Conservation (phyloP, 1,140 invertebrate genomes). For the Lucilia cuprina region DNA sequence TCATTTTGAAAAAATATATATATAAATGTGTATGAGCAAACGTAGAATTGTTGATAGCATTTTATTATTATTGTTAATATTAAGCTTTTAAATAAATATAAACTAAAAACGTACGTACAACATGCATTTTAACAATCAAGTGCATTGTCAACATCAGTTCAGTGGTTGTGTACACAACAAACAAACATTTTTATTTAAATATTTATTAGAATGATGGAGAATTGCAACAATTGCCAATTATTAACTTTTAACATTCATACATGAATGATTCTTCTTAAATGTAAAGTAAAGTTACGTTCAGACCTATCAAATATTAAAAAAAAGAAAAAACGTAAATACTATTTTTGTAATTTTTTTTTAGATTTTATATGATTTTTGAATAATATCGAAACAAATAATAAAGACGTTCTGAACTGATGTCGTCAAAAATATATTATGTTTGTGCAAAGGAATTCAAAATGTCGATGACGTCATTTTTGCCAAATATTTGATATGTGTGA, state of each 20-base stretch:
- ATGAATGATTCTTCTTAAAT: background rate
- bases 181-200: background rate
- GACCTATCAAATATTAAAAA: no score
- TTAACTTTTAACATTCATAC: background rate
- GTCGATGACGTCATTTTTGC: no score
- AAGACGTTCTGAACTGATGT: no score
- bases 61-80: background rate
- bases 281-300: no score
- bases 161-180: background rate
- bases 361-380: no score
- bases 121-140: constrained; percentile 1
- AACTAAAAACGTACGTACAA: background rate
- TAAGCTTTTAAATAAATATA: background rate
- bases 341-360: no score
- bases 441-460: no score
- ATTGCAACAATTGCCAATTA: background rate
- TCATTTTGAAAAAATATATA: background rate
- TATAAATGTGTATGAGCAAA: background rate
- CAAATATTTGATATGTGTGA: no score
- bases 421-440: no score
- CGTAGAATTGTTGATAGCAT: background rate
- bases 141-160: background rate
- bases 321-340: no score
- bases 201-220: background rate
- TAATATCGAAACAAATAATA: no score